Conservation (phyloP, 1,140 invertebrate genomes). For the Mesaphorura yosii region DNA sequence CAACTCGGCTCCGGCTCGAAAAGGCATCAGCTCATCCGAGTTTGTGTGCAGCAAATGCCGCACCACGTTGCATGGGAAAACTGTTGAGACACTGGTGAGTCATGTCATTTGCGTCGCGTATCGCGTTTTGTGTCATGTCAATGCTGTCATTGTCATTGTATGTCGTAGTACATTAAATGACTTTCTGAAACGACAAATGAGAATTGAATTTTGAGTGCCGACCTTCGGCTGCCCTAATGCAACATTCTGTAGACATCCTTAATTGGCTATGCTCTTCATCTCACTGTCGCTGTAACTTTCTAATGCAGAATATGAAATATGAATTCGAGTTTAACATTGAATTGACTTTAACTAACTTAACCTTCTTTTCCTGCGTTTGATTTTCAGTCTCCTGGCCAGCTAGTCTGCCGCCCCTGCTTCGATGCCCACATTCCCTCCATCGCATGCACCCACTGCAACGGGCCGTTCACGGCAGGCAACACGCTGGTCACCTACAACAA, state of each 20-base stretch:
- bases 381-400: background rate
- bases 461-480: slow-evolving; percentile 2
- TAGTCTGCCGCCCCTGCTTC: slow-evolving; percentile 8
- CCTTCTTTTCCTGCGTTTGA: background rate
- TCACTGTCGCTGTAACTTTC: too few species aligned
- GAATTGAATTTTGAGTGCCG: background rate
- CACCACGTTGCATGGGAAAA: slow-evolving; percentile 1
- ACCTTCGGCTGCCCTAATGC: background rate
- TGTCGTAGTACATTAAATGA: background rate
- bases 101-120: background rate
- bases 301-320: background rate
- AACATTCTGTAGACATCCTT: background rate
- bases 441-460: background rate
- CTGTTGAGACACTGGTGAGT: background rate
- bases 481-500: slow-evolving; percentile 5
- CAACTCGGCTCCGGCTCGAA: background rate
- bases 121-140: background rate
- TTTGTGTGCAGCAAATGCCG: slow-evolving; percentile 3
- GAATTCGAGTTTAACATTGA: background rate
- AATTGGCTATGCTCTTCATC: background rate
- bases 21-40: background rate
- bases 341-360: background rate
- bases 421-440: background rate
- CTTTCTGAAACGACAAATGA: background rate
- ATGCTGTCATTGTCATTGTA: background rate